Evolutionary conservation across 1,140 invertebrate genomes (phyloP).

Genomic region (Atta cephalotes): DNA sequence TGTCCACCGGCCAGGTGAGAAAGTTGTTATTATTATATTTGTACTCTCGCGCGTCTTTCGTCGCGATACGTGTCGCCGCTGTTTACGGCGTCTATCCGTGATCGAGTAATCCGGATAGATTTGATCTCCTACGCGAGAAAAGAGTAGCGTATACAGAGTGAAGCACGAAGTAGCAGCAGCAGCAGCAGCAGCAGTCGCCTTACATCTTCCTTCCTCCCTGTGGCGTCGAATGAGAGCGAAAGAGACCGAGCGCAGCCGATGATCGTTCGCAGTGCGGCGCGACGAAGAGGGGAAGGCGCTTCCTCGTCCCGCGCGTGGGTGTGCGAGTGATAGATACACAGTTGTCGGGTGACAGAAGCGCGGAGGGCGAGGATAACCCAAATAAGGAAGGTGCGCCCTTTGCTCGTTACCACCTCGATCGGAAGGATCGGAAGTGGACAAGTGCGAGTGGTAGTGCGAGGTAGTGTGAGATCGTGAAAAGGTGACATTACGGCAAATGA

Average conservation of each 20-base stretch:
- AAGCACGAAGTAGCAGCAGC: constrained; percentile 32
- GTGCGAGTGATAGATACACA: constrained; percentile 53
- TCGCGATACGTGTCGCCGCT: constrained; percentile 50
- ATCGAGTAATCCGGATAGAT: background rate
- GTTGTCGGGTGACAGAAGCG: constrained; percentile 41
- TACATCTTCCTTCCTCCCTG: background rate
- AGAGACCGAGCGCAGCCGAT: constrained; percentile 10
- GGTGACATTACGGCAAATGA: constrained; percentile 49
- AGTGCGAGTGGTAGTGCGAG: background rate
- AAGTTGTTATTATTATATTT: constrained; percentile 54
- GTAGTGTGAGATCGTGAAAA: background rate
- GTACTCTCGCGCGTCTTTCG: constrained; percentile 51
- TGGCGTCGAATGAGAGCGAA: constrained; percentile 4
- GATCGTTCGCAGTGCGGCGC: constrained; percentile 57
- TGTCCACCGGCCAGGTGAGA: constrained; percentile 66
- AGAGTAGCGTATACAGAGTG: constrained; percentile 29
- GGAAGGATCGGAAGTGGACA: background rate
- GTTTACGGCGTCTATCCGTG: constrained; percentile 36
- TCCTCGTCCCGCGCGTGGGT: constrained; percentile 49
- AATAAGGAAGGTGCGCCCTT: constrained; percentile 28
- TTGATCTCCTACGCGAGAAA: background rate
- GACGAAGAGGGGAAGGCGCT: constrained; percentile 12
- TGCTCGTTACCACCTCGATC: background rate
- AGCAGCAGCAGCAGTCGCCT: constrained; percentile 33
- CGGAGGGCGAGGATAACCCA: constrained; percentile 43